Conservation (phyloP, 2,888 invertebrate genomes). For the Punctoribates punctum region DNA sequence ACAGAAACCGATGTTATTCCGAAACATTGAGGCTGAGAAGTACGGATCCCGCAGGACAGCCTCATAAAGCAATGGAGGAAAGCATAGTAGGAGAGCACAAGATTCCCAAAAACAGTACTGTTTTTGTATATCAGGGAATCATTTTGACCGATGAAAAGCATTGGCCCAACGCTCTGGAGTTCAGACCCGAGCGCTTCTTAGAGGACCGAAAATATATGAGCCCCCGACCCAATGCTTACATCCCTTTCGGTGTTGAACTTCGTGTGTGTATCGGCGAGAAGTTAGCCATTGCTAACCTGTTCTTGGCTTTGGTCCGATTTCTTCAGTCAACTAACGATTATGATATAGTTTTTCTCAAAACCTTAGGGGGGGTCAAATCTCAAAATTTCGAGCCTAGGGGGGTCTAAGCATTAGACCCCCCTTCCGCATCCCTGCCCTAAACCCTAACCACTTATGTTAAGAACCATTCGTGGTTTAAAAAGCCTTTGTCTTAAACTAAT, state of each 20-base stretch:
- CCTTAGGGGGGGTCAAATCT: too few species aligned
- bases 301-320: slow-evolving; percentile 7
- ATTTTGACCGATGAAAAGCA: background rate
- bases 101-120: background rate
- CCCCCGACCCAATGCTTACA: background rate
- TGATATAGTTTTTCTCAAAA: too few species aligned
- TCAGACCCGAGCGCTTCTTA: slow-evolving; percentile 29
- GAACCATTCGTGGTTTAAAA: too few species aligned
- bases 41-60: too few species aligned
- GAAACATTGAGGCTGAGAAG: too few species aligned
- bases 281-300: slow-evolving; percentile 1
- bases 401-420: too few species aligned
- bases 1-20: background rate
- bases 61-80: too few species aligned
- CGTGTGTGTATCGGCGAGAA: slow-evolving; percentile 34
- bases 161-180: slow-evolving; percentile 6
- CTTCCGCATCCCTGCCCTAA: too few species aligned
- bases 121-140: background rate
- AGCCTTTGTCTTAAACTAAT: too few species aligned
- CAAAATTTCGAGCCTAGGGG: too few species aligned
- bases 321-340: slow-evolving; percentile 2
- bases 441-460: too few species aligned
- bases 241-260: slow-evolving; percentile 25
- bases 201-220: background rate
- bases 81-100: background rate